Conservation (phyloP, 1,140 invertebrate species). For the Papilio polytes region DNA sequence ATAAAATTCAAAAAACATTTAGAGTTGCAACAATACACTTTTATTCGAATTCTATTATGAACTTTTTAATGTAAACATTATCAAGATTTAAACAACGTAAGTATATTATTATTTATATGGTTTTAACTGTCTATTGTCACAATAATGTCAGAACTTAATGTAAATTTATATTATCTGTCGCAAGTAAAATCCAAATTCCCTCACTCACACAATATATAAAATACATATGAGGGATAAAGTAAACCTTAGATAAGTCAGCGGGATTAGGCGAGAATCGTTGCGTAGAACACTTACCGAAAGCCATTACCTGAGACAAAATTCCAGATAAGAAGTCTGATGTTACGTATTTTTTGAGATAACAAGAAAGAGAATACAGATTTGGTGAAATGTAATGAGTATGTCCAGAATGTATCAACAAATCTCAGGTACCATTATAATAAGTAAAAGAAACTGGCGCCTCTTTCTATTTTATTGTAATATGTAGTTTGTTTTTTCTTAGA, state of each 20-base stretch:
- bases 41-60: too few relatives aligned
- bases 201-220: neutral
- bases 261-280: slow-evolving; percentile 22
- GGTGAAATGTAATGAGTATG: neutral
- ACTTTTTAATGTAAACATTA: too few relatives aligned
- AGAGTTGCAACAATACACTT: too few relatives aligned
- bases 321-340: slow-evolving; percentile 33
- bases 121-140: too few relatives aligned
- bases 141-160: neutral
- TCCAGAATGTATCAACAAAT: slow-evolving; percentile 1
- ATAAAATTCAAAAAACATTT: too few relatives aligned
- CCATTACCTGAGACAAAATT: slow-evolving; percentile 34
- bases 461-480: too few relatives aligned
- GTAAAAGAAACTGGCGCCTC: neutral
- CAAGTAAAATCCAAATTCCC: neutral
- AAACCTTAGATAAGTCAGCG: slow-evolving; percentile 19
- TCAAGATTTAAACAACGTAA: too few relatives aligned
- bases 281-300: slow-evolving; percentile 35
- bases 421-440: neutral
- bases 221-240: neutral
- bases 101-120: too few relatives aligned
- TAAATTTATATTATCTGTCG: neutral
- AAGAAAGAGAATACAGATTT: slow-evolving; percentile 24
- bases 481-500: too few relatives aligned
- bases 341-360: slow-evolving; percentile 24